phyloP scores from a whole-genome alignment of 2,888 invertebrate genomes.

The Tineola bisselliella region DNA sequence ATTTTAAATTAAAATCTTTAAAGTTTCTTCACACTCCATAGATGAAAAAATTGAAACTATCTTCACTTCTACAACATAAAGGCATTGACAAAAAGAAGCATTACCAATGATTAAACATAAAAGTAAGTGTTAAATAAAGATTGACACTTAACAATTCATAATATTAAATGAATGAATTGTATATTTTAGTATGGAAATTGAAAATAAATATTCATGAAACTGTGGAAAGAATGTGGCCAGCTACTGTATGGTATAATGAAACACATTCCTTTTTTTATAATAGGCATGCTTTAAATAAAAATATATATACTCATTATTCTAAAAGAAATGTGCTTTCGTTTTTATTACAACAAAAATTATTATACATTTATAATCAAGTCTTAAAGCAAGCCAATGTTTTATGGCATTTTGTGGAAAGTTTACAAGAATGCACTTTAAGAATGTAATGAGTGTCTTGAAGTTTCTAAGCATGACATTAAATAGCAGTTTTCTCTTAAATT shows the following conservation, averaged over 20 bases:
- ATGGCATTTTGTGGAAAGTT: neutral
- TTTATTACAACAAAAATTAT: neutral
- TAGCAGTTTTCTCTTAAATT: neutral
- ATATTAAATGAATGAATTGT: slow-evolving; percentile 10
- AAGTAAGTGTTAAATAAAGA: slow-evolving; percentile 2
- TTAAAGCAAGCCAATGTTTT: neutral
- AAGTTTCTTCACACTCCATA: too few relatives aligned
- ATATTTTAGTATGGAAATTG: slow-evolving; percentile 13
- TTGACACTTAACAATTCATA: slow-evolving; percentile 12
- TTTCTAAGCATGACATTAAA: slow-evolving; percentile 4
- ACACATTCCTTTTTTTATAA: neutral
- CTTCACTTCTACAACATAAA: too few relatives aligned
- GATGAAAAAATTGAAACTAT: too few relatives aligned
- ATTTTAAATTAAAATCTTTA: too few relatives aligned
- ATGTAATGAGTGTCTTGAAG: neutral
- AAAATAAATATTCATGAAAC: slow-evolving; percentile 10
- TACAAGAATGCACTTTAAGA: neutral
- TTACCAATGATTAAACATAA: neutral
- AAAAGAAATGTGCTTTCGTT: neutral
- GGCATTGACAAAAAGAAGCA: too few relatives aligned
- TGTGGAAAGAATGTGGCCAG: slow-evolving; percentile 4
- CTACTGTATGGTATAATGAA: neutral
- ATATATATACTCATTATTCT: neutral
- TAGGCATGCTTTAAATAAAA: neutral
- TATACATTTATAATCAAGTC: too few relatives aligned